These are phyloP conservation scores for Drosophila sordidapex DNA, from an alignment of 2,888 invertebrate species.

Conservation along the genomic window DNA sequence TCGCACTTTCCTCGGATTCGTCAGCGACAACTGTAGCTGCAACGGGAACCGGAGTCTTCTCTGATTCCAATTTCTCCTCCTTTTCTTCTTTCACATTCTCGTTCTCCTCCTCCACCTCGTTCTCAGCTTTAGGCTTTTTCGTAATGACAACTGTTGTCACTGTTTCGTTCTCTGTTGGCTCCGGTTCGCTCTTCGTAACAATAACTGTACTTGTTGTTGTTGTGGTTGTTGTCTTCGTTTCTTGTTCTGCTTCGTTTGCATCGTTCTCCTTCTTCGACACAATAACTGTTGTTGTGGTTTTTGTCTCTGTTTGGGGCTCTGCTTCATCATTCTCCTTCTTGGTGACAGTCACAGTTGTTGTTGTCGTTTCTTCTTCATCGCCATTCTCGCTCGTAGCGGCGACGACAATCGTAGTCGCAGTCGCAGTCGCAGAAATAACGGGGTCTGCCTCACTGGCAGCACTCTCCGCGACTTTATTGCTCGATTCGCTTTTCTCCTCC, in stretches of 20 bases:
- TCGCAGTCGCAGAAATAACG: neutral
- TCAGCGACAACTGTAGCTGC: neutral
- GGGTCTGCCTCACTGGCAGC: neutral
- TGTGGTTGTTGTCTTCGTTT: neutral
- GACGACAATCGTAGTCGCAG: neutral
- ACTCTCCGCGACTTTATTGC: constrained; percentile 5
- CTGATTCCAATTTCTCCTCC: neutral
- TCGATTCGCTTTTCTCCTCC: neutral
- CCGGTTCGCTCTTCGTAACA: constrained; percentile 9
- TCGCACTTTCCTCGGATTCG: constrained; percentile 27
- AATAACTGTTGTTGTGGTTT: constrained; percentile 22
- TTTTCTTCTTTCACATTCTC: constrained; percentile 1
- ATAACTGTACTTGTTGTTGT: constrained; percentile 19
- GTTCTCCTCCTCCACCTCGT: neutral
- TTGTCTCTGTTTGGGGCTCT: constrained; percentile 8
- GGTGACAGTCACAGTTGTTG: neutral
- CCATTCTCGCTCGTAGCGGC: constrained; percentile 6
- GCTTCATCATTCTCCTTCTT: constrained; percentile 3
- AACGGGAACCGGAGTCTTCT: neutral
- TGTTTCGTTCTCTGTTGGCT: constrained; percentile 6
- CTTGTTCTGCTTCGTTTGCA: neutral
- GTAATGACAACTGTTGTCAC: neutral
- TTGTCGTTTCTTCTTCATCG: constrained; percentile 11
- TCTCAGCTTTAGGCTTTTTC: neutral
- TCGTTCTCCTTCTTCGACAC: constrained; percentile 14